Evolutionary conservation across 2,113 vertebrate species (phyloP), one percentile per base, ranked within the genome.

Genomic region (Xenotilapia leptura): DNA sequence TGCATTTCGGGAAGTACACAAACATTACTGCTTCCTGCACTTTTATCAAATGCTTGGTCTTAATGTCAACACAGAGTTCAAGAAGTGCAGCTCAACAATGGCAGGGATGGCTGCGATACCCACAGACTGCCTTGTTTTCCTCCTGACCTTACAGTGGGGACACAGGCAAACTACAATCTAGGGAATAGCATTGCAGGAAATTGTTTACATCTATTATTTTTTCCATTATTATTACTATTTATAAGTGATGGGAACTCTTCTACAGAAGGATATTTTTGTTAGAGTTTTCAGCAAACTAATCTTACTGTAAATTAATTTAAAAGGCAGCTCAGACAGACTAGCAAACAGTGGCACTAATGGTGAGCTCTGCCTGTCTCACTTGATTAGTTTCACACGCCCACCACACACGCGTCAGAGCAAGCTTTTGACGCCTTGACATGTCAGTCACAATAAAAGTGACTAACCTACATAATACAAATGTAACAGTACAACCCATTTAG

Each of bases 231-330:
- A 77, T 28, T 21, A 68, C 54, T 88, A 38, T 68, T 86, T 9
- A 90, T 65, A 70, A 90, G 86, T 54, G 62, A 87, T 80, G 51
- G 82, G 58, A 79, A 80, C 58, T 85, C 79, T 65, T 60, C 51
- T 55, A 9, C 28, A 40, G 79, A 47, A 81, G 40, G 80, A n/a
- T 28, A 85, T 47, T 80, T 86, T 42, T 62, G 38, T 19, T 79
- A 80, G 73, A 42, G 31, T 26, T 75, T 83, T 81, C 73, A 83
- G 82, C 49, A 33, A 82, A 83, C 68, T 26, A 58, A 45, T 81
- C 88, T 83, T 62, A 89, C 38, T 80, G 81, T 90, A 86, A 86
- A 83, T 89, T 3, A 77, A 68, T 86, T 88, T 86, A 60, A 3
- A 3, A 60, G 26, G 86, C 88, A 79, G 60, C 85, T 56, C 77